Conservation (phyloP, 2,113 vertebrate genomes). For the Mastomys natalensis region DNA sequence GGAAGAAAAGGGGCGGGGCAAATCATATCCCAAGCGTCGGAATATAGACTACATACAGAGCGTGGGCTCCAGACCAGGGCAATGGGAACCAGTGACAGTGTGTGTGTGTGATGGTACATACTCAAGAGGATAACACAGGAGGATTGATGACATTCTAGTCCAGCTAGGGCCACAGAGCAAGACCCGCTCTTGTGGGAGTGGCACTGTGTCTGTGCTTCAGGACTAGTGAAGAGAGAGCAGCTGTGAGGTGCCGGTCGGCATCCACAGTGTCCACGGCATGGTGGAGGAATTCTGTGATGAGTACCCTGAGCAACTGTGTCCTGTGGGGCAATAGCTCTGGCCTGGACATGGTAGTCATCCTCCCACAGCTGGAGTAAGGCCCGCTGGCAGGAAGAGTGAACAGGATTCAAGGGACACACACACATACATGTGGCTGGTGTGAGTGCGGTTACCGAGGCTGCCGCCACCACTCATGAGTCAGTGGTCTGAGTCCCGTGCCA, state of each 20-base stretch:
- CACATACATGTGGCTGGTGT: slow-evolving; percentile 32
- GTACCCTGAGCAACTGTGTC: background rate
- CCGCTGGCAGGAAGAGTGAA: background rate
- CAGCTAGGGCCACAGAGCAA: background rate
- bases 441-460: background rate
- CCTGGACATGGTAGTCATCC: background rate
- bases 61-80: background rate
- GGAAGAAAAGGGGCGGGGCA: background rate
- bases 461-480: slow-evolving; percentile 51
- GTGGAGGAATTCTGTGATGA: background rate
- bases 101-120: background rate
- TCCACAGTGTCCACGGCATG: fast-evolving
- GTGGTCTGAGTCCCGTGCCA: background rate
- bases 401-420: background rate
- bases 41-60: background rate
- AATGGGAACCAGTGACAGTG: fast-evolving
- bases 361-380: background rate
- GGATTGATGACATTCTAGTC: background rate
- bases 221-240: background rate
- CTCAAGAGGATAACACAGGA: background rate
- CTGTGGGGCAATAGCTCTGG: background rate
- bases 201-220: background rate
- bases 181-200: fast-evolving
- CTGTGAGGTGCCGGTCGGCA: background rate
- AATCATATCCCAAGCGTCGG: fast-evolving